Conservation (phyloP, 2,888 invertebrate species). For the Campoletis raptor region DNA sequence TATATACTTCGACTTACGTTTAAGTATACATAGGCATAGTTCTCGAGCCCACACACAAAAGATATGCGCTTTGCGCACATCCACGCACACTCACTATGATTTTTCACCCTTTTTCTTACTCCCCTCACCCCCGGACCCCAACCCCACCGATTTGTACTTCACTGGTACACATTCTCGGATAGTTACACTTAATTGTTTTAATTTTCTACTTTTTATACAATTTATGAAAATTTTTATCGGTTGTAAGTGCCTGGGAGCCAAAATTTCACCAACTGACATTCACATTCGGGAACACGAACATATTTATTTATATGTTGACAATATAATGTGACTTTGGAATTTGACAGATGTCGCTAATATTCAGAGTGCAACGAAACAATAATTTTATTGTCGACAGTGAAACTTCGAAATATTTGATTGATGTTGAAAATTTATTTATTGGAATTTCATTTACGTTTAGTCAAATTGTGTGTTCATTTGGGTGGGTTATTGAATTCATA, state of each 20-base stretch:
- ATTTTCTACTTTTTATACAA: slow-evolving; percentile 31
- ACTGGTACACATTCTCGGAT: background rate
- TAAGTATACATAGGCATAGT: slow-evolving; percentile 47
- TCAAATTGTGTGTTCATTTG: background rate
- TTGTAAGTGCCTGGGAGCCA: too few relatives aligned
- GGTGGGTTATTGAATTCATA: background rate
- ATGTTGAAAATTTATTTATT: background rate
- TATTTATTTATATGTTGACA: background rate
- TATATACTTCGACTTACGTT: slow-evolving; percentile 22
- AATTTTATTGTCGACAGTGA: background rate
- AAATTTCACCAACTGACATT: background rate
- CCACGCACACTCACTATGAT: slow-evolving; percentile 45
- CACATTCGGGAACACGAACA: background rate
- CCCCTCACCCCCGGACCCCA: background rate
- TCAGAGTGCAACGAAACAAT: background rate
- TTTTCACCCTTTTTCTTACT: slow-evolving; percentile 10
- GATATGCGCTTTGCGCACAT: slow-evolving; percentile 59
- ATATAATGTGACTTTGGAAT: background rate
- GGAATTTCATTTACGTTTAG: background rate
- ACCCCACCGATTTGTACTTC: slow-evolving; percentile 8
- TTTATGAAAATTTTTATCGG: background rate
- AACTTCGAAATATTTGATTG: background rate
- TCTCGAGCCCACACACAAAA: slow-evolving; percentile 31
- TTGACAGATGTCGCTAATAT: background rate
- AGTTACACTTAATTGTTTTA: background rate